Evolutionary conservation across 1,140 invertebrate species (phyloP), one percentile per base, ranked within the genome.

Genomic region (Spodoptera litura): DNA sequence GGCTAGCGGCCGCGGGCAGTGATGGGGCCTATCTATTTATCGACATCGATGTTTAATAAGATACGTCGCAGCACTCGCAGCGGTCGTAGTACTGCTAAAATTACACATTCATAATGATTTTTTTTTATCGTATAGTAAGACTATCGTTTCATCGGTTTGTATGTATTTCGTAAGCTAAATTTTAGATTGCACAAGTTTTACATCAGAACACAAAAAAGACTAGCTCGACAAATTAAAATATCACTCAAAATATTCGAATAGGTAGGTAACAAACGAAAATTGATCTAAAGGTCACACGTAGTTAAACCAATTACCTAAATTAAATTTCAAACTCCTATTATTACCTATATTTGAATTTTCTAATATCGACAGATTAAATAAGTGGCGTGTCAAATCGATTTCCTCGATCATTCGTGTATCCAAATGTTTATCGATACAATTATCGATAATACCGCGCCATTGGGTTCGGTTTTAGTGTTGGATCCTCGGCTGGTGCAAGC

Each of bases 391-490:
- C 74, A 56, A 77, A 77, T 77, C 74, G 62, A 68, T 75, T 75
- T 75, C 27, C 27, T 53, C 44, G 58, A 75, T 3, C 38, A 59
- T 73, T 64, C n/a, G 44, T 27, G 75, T 78, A 77, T 68, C 38
- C 49, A 70, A 76, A 76, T 78, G 31, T 78, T 78, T 71, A 78
- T 78, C 66, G 53, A 80, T 68, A 70, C 11, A 51, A 62, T 80
- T 81, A 81, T 85, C 81, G 85, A 88, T 80, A 83, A 31, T 27
- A 58, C 11, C 51, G 61, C 81, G 78, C 79, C 86, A 76, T 79
- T 86, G 85, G 27, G 78, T 85, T 86, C 51, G 38, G 64, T 83
- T 87, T 91, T 92, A 88, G 85, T 87, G 80, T 62, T 58, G 56
- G 80, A 78, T 70, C 72, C 52, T 52, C 49, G 27, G 68, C 56